Evolutionary conservation across 2,113 vertebrate genomes (phyloP).

Genomic region (Microcebus murinus): DNA sequence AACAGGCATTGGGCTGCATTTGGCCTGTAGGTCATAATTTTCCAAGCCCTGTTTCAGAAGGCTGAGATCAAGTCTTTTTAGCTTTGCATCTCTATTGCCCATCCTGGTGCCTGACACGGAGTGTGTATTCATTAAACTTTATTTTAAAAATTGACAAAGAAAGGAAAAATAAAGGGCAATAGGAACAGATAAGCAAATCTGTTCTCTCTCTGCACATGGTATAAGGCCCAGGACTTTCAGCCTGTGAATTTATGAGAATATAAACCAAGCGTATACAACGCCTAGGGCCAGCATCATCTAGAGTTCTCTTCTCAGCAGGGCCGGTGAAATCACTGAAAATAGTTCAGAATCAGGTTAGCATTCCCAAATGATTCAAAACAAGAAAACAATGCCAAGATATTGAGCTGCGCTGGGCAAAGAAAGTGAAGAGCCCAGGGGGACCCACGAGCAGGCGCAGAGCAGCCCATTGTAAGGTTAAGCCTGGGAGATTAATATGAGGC

Average conservation of each 20-base stretch:
- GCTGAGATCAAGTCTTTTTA: background rate
- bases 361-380: background rate
- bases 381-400: background rate
- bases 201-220: background rate
- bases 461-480: background rate
- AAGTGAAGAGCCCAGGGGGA: background rate
- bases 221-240: background rate
- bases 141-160: background rate
- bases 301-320: background rate
- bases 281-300: background rate
- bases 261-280: background rate
- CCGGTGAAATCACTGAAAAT: background rate
- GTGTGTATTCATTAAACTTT: background rate
- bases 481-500: background rate
- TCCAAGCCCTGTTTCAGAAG: background rate
- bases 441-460: background rate
- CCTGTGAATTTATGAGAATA: background rate
- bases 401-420: background rate
- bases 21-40: background rate
- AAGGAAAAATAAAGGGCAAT: background rate
- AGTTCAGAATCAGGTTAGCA: background rate
- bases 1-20: background rate
- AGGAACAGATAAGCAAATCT: background rate
- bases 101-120: background rate
- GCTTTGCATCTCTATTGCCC: background rate